Evolutionary conservation across 1,140 invertebrate genomes (phyloP).

Genomic region (Belonocnema kinseyi): DNA sequence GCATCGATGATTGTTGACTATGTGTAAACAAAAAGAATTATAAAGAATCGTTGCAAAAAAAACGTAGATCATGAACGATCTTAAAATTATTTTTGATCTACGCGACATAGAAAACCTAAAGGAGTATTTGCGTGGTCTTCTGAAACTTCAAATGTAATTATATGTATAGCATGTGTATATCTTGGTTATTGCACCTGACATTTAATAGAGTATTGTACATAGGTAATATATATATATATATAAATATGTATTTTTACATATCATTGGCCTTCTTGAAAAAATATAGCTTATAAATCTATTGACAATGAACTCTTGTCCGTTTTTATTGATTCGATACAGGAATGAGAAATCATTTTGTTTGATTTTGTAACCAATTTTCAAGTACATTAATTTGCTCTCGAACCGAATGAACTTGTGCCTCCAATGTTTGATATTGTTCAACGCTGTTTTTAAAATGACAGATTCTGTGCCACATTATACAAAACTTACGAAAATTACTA

Average conservation of each 20-base stretch:
- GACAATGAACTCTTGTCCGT: conserved; percentile 59
- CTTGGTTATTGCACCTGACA: conserved; percentile 72
- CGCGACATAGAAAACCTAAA: not conserved
- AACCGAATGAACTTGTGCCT: conserved; percentile 71
- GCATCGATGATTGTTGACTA: conserved; percentile 21
- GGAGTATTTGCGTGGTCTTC: not conserved
- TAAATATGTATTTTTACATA: conserved; percentile 75
- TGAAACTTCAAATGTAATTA: conserved; percentile 62
- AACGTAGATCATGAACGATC: conserved; percentile 7
- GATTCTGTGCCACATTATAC: conserved; percentile 54
- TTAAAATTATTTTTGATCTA: conserved; percentile 26
- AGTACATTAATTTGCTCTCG: conserved; percentile 47
- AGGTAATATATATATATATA: conserved; percentile 57
- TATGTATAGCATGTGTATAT: conserved; percentile 74
- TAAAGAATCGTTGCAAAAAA: conserved; percentile 28
- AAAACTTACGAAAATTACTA: conserved; percentile 74
- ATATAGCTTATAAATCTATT: conserved; percentile 70
- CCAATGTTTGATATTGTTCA: conserved; percentile 78
- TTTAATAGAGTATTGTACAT: conserved; percentile 73
- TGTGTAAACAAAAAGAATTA: conserved; percentile 23
- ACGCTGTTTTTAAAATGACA: conserved; percentile 79
- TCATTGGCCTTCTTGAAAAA: conserved; percentile 72
- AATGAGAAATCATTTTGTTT: not conserved
- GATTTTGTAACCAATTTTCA: conserved; percentile 36
- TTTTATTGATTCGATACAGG: conserved; percentile 26